Percentiles rank a stretch among this genome's conserved stretches.
phyloP scores from a whole-genome alignment of 2,113 vertebrate species.

The Charadrius vociferus region DNA sequence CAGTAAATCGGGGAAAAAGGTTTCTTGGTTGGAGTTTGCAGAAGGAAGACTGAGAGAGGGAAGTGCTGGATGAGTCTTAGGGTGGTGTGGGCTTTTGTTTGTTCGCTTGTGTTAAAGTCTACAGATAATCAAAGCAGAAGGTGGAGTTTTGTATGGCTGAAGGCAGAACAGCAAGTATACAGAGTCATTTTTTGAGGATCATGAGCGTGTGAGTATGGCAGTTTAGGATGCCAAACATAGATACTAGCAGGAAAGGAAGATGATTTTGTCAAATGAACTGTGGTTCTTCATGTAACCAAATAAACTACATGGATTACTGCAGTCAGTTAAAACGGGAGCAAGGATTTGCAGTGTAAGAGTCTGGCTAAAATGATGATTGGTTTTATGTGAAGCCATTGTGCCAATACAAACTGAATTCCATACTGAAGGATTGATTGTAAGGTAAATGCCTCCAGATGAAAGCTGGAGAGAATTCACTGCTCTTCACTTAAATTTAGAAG shows the following conservation, averaged over 20 bases:
- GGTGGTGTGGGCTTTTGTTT: not conserved
- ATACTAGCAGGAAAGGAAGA: not conserved
- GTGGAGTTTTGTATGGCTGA: not conserved
- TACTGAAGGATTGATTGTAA: not conserved
- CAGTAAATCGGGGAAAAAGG: not conserved
- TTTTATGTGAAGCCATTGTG: not conserved
- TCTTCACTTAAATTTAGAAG: not conserved
- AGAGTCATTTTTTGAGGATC: fast-evolving
- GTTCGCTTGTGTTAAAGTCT: not conserved
- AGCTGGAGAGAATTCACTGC: not conserved
- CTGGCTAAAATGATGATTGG: not conserved
- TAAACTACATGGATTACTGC: not conserved
- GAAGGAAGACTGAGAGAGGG: not conserved
- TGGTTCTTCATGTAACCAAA: not conserved
- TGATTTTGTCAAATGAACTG: not conserved
- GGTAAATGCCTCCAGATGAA: not conserved
- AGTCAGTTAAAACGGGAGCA: not conserved
- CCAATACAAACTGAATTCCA: not conserved
- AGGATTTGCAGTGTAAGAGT: not conserved
- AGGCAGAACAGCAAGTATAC: not conserved
- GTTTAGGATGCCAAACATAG: not conserved
- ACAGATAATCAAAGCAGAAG: not conserved
- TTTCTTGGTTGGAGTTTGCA: not conserved
- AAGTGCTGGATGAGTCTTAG: not conserved
- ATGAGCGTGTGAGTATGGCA: fast-evolving